Evolutionary conservation across 2,113 vertebrate species (phyloP).

Genomic region (Peromyscus maniculatus): DNA sequence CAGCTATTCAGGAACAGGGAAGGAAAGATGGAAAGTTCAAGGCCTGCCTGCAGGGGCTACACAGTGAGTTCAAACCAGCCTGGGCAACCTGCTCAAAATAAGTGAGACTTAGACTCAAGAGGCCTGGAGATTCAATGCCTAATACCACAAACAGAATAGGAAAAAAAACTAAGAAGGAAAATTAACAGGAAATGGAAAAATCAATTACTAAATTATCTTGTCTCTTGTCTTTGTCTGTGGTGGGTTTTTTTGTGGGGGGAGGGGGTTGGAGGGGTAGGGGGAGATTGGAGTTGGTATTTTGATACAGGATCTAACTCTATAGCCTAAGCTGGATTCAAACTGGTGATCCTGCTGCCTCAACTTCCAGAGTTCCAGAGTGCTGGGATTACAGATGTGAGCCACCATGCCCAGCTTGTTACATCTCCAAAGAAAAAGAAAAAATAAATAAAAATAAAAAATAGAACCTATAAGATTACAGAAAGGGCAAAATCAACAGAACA

Average conservation of each 20-base stretch:
- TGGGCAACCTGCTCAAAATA: background rate
- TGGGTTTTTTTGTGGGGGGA: background rate
- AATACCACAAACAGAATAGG: background rate
- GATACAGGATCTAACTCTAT: background rate
- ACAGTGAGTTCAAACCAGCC: background rate
- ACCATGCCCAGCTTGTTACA: background rate
- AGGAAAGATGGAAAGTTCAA: background rate
- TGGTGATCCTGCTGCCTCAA: background rate
- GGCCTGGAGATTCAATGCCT: background rate
- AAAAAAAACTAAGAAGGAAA: background rate
- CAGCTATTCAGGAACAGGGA: background rate
- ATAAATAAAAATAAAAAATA: background rate
- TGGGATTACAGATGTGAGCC: background rate
- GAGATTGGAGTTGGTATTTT: background rate
- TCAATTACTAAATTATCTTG: background rate
- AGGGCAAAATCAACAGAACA: background rate
- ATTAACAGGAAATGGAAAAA: background rate
- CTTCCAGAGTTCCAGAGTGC: background rate
- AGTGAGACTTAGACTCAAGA: background rate
- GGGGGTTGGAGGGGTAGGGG: accelerated
- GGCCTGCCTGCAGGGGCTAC: background rate
- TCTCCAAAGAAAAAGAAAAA: background rate
- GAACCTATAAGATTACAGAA: background rate
- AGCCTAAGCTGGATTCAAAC: background rate
- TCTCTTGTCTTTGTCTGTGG: background rate